Percentiles rank a stretch among this genome's conserved stretches.
Conservation (phyloP, 1,140 invertebrate species). For the Drosophila lacteicornis region DNA sequence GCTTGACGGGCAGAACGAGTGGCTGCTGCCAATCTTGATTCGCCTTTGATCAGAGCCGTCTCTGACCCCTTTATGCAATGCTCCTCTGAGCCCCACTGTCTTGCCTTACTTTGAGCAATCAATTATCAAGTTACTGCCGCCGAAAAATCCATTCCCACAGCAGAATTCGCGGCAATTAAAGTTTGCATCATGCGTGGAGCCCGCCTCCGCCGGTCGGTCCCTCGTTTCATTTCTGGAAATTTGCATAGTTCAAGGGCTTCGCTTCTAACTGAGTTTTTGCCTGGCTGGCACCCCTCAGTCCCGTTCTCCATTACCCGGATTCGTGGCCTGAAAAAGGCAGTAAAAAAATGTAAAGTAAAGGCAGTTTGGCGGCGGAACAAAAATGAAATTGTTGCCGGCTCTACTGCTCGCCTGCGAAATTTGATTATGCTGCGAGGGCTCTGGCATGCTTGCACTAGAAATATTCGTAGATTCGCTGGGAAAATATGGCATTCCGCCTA, state of each 20-base stretch:
- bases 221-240: constrained; percentile 67
- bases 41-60: constrained; percentile 23
- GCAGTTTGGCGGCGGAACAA: constrained; percentile 30
- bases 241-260: constrained; percentile 78
- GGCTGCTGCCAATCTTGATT: constrained; percentile 15
- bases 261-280: constrained; percentile 60
- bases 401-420: constrained; percentile 50
- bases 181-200: constrained; percentile 57
- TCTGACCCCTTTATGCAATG: neutral
- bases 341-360: constrained; percentile 47
- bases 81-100: constrained; percentile 9
- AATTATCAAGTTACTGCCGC: constrained; percentile 60
- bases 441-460: constrained; percentile 8
- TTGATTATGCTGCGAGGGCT: constrained; percentile 60
- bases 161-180: constrained; percentile 68
- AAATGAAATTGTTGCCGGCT: constrained; percentile 68
- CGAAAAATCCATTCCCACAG: constrained; percentile 57
- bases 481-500: constrained; percentile 27
- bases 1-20: constrained; percentile 29
- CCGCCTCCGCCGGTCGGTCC: neutral
- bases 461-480: neutral
- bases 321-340: constrained; percentile 12
- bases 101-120: constrained; percentile 60
- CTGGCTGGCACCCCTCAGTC: neutral
- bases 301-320: constrained; percentile 19